phyloP scores from a whole-genome alignment of 2,797 vertebrate genomes.

The Percopsis omiscomaycus region DNA sequence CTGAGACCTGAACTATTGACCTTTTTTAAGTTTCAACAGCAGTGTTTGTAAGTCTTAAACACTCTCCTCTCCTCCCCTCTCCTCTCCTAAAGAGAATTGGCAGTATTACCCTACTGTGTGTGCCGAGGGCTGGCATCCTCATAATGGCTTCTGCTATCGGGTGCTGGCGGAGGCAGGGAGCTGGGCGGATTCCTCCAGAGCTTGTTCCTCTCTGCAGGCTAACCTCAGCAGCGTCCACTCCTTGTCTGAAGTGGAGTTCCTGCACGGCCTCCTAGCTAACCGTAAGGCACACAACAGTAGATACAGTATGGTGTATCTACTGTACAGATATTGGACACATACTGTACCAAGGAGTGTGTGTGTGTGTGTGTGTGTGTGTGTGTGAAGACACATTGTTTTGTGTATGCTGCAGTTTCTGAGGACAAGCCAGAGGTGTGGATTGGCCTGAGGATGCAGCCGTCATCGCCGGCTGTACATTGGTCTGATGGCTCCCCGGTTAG shows the following conservation, averaged over 20 bases:
- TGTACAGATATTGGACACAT: background rate
- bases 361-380: background rate
- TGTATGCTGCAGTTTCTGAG: slow-evolving; percentile 66
- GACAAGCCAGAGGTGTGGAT: slow-evolving; percentile 85
- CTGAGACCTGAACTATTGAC: slow-evolving; percentile 49
- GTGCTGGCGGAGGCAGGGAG: slow-evolving; percentile 75
- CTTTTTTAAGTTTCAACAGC: slow-evolving; percentile 15
- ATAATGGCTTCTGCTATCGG: slow-evolving; percentile 86
- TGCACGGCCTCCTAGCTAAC: slow-evolving; percentile 76
- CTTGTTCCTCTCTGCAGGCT: slow-evolving; percentile 76
- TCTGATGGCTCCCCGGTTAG: slow-evolving; percentile 81
- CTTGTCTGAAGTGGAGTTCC: slow-evolving; percentile 84
- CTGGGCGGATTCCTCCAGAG: slow-evolving; percentile 82
- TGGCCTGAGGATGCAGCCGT: slow-evolving; percentile 80
- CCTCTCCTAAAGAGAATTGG: slow-evolving; percentile 79
- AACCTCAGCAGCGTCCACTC: slow-evolving; percentile 82
- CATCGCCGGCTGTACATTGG: slow-evolving; percentile 81
- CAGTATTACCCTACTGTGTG: slow-evolving; percentile 85
- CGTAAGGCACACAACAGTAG: slow-evolving; percentile 72
- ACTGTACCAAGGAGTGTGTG: background rate
- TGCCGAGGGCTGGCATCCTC: slow-evolving; percentile 82
- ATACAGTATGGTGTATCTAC: background rate
- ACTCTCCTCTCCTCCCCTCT: slow-evolving; percentile 7
- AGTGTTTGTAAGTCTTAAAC: slow-evolving; percentile 5
- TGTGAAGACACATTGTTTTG: background rate